Conservation (phyloP, 2,113 vertebrate genomes). For the Brevimyrus niger region DNA sequence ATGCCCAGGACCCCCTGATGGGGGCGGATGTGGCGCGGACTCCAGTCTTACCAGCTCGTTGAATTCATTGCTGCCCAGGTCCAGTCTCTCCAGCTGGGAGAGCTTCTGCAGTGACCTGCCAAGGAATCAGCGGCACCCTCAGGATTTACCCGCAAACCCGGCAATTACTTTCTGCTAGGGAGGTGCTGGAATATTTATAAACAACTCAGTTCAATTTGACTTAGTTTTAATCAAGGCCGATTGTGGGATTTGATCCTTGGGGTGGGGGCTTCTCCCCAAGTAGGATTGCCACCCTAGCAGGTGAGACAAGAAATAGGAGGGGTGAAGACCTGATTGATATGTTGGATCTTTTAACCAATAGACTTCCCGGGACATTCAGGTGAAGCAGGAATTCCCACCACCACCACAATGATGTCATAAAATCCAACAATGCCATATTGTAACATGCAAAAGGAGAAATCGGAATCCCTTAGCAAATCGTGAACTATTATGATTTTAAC, state of each 20-base stretch:
- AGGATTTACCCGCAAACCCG: conserved; percentile 9
- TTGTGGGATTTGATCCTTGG: neutral
- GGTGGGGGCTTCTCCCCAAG: neutral
- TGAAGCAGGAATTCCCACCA: neutral
- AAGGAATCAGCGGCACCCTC: conserved; percentile 30
- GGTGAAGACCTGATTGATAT: neutral
- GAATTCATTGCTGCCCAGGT: conserved; percentile 98
- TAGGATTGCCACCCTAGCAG: neutral
- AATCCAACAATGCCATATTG: neutral
- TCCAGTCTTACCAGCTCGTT: conserved; percentile 81
- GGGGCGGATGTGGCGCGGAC: neutral
- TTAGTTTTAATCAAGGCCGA: neutral
- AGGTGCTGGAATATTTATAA: neutral
- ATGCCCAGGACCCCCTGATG: neutral
- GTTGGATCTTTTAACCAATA: neutral
- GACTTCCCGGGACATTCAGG: neutral
- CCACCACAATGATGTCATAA: neutral
- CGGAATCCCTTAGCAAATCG: neutral
- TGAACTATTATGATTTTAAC: neutral
- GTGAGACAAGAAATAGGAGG: neutral
- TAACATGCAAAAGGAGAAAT: neutral
- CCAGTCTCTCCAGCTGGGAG: conserved; percentile 91
- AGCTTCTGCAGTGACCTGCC: conserved; percentile 97
- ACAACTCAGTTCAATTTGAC: neutral
- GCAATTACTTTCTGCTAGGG: neutral